These are phyloP conservation scores for Allophyes oxyacanthae DNA, from an alignment of 2,888 invertebrate genomes.

Conservation along the genomic window DNA sequence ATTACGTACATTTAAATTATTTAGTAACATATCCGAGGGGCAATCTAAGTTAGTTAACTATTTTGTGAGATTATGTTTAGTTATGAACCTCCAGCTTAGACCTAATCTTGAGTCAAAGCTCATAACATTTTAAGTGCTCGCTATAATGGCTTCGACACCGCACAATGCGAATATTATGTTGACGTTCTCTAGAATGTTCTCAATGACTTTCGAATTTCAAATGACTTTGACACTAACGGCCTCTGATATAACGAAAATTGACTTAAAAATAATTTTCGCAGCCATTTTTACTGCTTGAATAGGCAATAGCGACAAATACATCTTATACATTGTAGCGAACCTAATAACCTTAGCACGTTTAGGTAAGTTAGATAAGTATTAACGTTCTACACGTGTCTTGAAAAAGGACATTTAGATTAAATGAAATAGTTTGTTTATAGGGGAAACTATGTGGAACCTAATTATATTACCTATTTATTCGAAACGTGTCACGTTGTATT, in stretches of 20 bases:
- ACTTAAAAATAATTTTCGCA: slow-evolving; percentile 30
- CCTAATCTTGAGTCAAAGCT: slow-evolving; percentile 7
- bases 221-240: slow-evolving; percentile 28
- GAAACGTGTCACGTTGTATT: too few relatives aligned
- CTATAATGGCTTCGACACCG: background rate
- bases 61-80: slow-evolving; percentile 34
- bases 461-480: background rate
- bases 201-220: slow-evolving; percentile 18
- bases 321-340: slow-evolving; percentile 42
- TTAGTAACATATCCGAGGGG: slow-evolving; percentile 59
- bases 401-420: slow-evolving; percentile 32
- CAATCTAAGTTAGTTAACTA: slow-evolving; percentile 56
- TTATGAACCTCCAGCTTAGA: slow-evolving; percentile 13
- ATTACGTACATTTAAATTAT: slow-evolving; percentile 72
- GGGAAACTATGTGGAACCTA: slow-evolving; percentile 3
- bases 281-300: slow-evolving; percentile 16
- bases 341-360: slow-evolving; percentile 38
- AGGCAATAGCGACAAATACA: slow-evolving; percentile 31
- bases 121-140: slow-evolving; percentile 3
- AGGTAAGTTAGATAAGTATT: slow-evolving; percentile 27
- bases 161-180: slow-evolving; percentile 7
- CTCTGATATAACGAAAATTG: slow-evolving; percentile 14
- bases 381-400: slow-evolving; percentile 24
- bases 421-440: slow-evolving; percentile 10
- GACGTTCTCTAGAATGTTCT: background rate